Conservation (phyloP, 2,113 vertebrate species). For the Tringa solitaria region DNA sequence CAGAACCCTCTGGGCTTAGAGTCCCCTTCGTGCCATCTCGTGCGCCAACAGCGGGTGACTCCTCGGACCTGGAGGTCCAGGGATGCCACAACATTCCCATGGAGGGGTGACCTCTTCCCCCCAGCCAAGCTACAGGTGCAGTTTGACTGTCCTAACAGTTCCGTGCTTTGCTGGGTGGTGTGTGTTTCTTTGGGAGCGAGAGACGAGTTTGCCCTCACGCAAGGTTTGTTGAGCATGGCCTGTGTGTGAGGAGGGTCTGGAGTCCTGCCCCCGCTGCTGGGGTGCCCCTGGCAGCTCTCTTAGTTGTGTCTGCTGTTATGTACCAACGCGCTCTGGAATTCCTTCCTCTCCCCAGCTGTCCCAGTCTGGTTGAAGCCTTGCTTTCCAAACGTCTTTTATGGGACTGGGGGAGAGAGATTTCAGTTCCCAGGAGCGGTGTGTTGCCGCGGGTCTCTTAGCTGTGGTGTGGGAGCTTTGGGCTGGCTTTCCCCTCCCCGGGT, state of each 20-base stretch:
- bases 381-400: accelerated
- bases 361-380: not conserved
- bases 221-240: not conserved
- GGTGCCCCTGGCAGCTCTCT: not conserved
- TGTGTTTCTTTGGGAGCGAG: accelerated
- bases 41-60: not conserved
- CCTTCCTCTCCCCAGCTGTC: not conserved
- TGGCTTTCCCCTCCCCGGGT: not conserved
- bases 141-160: not conserved
- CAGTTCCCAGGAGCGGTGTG: not conserved
- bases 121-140: not conserved
- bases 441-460: not conserved
- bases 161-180: accelerated
- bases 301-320: not conserved
- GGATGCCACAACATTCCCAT: not conserved
- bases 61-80: not conserved
- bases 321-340: not conserved
- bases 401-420: not conserved
- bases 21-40: not conserved
- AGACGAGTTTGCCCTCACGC: not conserved
- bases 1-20: not conserved
- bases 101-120: not conserved
- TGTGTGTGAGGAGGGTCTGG: no score
- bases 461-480: not conserved
- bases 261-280: not conserved